Conservation (phyloP, 2,113 vertebrate species). For the Lophochroa leadbeateri region DNA sequence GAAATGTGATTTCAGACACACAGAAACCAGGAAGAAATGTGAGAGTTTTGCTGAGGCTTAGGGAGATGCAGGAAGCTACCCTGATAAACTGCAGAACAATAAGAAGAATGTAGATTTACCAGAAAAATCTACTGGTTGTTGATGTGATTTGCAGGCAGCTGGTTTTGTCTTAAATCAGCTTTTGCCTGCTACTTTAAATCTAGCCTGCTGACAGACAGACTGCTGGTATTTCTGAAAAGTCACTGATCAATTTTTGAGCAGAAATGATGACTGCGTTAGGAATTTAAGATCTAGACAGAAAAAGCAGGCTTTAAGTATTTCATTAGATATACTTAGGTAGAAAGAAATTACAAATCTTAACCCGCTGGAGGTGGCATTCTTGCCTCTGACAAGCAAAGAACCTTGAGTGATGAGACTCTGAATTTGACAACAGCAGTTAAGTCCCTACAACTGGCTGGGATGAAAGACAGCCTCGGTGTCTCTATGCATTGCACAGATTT, state of each 20-base stretch:
- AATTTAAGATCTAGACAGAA: neutral
- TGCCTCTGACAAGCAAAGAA: neutral
- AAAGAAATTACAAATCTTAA: neutral
- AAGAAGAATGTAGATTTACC: neutral
- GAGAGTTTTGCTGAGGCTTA: neutral
- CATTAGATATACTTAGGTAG: neutral
- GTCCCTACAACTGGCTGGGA: neutral
- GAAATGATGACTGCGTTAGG: neutral
- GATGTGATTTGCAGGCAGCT: neutral
- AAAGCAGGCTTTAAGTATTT: neutral
- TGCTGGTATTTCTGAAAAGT: neutral
- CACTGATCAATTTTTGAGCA: neutral
- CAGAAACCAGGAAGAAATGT: neutral
- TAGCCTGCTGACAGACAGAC: neutral
- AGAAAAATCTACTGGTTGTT: neutral
- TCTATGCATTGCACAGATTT: neutral
- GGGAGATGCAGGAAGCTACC: neutral
- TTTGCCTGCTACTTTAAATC: neutral
- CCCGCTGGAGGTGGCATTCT: neutral
- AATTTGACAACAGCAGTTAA: neutral
- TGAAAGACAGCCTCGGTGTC: neutral
- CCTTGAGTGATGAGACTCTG: neutral
- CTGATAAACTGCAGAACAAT: neutral
- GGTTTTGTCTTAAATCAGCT: neutral
- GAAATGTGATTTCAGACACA: neutral